Base-by-base conservation (phyloP, 2,113 vertebrate species). In the Alligator sinensis region DNA sequence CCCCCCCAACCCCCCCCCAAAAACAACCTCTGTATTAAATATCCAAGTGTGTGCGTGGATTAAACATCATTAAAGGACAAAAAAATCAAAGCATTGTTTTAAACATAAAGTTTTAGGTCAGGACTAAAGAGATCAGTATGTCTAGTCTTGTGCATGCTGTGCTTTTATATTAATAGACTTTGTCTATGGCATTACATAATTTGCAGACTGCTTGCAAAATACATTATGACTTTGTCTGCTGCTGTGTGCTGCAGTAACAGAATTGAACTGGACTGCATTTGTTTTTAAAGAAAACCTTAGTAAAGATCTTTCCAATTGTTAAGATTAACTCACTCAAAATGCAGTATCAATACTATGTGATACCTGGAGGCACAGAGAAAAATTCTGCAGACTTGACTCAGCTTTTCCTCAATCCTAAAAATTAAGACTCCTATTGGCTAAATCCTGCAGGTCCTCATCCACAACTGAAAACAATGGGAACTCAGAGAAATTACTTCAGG, bases 391-490 rank as follows among this genome's bases (percentile, higher is more conserved):
- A 80, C 5, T 6, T 72, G 30, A 5, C 9, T 82, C 75, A 68
- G 62, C 72, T 91, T 92, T 88, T 63, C 25, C 4, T 34, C 4
- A 62, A 34, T 72, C 19, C 34, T 86, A 30, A 9, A 3, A 83
- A 60, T 24, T 17, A 92, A 54, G 91, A 85, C 87, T 87, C 11
- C 25, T 5, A 68, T 10, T 21, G 66, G 66, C 16, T 10, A 86
- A n/a, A 78, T 85, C 21, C 54, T 25, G 4, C 70, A 78, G 82
- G 54, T 91, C 91, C 76, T 22, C 30, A 21, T 60, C 21, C 72
- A 90, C 79, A 91, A 92, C 38, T 82, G 54, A 94, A 92, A 28
- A 76, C 79, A 92, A 34, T 34, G 22, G 54, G 18, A 84, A 80
- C 77, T 88, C 84, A 72, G 8, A 88, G 57, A 93, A 96, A 88